A percentile compares a stretch with the other conserved stretches of the same genome.
These are phyloP conservation scores for Callionymus lyra DNA, from an alignment of 2,113 vertebrate species.

Conservation along the genomic window DNA sequence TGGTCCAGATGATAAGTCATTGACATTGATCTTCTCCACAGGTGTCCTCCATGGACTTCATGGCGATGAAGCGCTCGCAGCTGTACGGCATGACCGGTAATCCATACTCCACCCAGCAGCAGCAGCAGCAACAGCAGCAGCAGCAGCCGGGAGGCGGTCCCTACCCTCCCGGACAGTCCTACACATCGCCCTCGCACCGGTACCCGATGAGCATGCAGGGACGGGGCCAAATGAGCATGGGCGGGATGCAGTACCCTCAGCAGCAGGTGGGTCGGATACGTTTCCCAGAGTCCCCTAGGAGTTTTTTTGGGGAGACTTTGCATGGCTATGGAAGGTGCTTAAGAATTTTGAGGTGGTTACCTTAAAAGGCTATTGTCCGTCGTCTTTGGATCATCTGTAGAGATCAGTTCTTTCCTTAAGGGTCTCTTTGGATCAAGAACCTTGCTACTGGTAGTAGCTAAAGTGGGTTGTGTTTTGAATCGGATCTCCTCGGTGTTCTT, in stretches of 20 bases:
- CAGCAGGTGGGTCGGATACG: constrained; percentile 78
- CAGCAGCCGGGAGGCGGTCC: constrained; percentile 74
- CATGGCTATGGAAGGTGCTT: too few species aligned
- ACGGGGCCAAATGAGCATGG: constrained; percentile 79
- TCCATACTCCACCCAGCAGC: constrained; percentile 78
- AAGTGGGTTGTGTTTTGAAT: too few species aligned
- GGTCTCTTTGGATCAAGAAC: too few species aligned
- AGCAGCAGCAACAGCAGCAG: too few species aligned
- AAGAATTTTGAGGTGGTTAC: too few species aligned
- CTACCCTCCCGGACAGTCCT: constrained; percentile 81
- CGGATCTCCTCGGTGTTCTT: too few species aligned
- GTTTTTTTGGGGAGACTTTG: too few species aligned
- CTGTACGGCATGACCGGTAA: constrained; percentile 84
- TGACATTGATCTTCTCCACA: constrained; percentile 43
- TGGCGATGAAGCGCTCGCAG: constrained; percentile 95
- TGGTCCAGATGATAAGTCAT: constrained; percentile 1
- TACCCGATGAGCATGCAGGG: constrained; percentile 87
- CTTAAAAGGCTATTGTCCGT: too few species aligned
- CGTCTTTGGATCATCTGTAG: too few species aligned
- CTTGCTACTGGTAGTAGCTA: too few species aligned
- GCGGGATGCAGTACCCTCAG: constrained; percentile 85
- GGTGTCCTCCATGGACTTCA: constrained; percentile 91
- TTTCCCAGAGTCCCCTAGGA: too few species aligned
- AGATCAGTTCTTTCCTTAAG: too few species aligned
- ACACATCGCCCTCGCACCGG: constrained; percentile 81